Percentiles rank a stretch among this genome's conserved stretches.
These are phyloP conservation scores for Archips crataeganus DNA, from an alignment of 2,888 invertebrate species.

Conservation along the genomic window DNA sequence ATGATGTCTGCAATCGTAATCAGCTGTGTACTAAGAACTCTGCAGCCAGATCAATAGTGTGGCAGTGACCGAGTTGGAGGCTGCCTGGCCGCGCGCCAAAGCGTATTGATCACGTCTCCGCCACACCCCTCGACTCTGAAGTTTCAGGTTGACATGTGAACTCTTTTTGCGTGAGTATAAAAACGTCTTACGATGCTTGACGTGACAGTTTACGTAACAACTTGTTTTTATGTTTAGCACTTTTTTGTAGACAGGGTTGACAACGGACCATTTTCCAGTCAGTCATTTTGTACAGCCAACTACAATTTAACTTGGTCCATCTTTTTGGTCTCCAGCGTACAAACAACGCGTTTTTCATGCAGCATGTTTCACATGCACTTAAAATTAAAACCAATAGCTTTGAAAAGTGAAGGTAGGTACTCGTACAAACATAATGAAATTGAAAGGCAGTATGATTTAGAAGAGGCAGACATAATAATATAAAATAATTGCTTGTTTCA, in stretches of 20 bases:
- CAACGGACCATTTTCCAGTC: too few relatives aligned
- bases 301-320: too few relatives aligned
- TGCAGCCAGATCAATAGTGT: constrained; percentile 17
- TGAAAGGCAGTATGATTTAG: constrained; percentile 7
- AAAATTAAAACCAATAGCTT: background rate
- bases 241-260: too few relatives aligned
- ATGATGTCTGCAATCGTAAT: background rate
- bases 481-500: background rate
- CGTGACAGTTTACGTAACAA: too few relatives aligned
- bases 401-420: background rate
- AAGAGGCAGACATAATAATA: background rate
- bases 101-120: constrained; percentile 22
- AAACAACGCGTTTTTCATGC: too few relatives aligned
- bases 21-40: background rate
- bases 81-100: constrained; percentile 15
- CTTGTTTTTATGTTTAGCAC: too few relatives aligned
- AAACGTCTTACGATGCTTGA: background rate
- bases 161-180: background rate
- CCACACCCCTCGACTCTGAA: constrained; percentile 1
- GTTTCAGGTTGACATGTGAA: background rate
- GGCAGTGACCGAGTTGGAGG: constrained; percentile 22
- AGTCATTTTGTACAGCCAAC: too few relatives aligned
- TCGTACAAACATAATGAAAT: background rate
- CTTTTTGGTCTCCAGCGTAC: too few relatives aligned
- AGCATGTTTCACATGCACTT: background rate